Conservation (phyloP, 2,113 vertebrate genomes). For the Chroicocephalus ridibundus region DNA sequence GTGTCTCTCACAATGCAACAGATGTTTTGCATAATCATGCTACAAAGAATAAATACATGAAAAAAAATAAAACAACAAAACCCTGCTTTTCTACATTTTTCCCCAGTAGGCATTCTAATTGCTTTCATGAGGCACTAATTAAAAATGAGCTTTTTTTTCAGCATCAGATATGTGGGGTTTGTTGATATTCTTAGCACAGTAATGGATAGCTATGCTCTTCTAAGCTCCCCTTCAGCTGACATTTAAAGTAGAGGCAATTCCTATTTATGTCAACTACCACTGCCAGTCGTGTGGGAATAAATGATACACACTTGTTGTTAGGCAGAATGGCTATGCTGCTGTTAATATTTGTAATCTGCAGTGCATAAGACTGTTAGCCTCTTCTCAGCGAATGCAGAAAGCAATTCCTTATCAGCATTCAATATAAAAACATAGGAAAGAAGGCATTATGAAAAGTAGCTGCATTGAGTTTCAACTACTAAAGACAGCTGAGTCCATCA, state of each 20-base stretch:
- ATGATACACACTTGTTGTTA: conserved; percentile 14
- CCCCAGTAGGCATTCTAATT: conserved; percentile 41
- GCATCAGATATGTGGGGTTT: neutral
- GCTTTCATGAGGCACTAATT: conserved; percentile 48
- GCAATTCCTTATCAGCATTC: neutral
- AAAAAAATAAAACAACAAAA: neutral
- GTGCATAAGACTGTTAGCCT: neutral
- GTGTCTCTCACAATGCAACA: neutral
- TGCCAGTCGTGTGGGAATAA: conserved; percentile 27
- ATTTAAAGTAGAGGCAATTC: conserved; percentile 58
- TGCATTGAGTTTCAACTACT: neutral
- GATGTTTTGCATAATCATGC: neutral
- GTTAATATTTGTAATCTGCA: neutral
- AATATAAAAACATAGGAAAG: neutral
- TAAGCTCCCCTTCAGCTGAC: neutral
- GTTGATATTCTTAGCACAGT: neutral
- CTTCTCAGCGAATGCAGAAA: neutral
- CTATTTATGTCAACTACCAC: conserved; percentile 29
- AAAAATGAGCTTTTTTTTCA: conserved; percentile 19
- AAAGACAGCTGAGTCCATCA: neutral
- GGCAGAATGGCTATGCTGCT: neutral
- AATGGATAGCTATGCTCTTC: conserved; percentile 10
- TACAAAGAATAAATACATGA: neutral
- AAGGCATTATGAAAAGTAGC: neutral
- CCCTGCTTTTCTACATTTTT: conserved; percentile 8